Evolutionary conservation across 1,140 invertebrate species (phyloP).

Genomic region (Parapsyche elsis): DNA sequence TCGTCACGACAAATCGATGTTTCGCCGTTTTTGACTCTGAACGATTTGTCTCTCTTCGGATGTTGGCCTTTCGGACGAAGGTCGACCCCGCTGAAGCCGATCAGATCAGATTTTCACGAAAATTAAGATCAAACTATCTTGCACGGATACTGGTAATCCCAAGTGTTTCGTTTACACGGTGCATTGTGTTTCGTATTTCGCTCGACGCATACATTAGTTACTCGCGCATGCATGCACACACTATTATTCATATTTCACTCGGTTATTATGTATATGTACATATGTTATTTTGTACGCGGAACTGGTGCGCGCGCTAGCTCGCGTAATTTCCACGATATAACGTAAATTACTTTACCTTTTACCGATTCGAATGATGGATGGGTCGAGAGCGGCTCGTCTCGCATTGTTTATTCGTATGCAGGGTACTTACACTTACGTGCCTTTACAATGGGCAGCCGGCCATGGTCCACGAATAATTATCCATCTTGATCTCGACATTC

Average conservation of each 20-base stretch:
- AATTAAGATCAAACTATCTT: too few relatives aligned
- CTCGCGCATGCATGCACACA: not conserved
- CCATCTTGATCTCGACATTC: not conserved
- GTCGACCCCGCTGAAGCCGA: not conserved
- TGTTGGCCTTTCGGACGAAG: not conserved
- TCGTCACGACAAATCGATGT: not conserved
- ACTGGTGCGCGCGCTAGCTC: not conserved
- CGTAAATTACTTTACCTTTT: conserved; percentile 19
- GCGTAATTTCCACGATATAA: conserved; percentile 21
- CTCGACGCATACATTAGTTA: conserved; percentile 12
- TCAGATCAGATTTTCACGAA: too few relatives aligned
- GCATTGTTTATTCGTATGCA: not conserved
- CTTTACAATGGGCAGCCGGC: not conserved
- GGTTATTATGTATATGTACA: conserved; percentile 8
- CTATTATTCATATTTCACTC: conserved; percentile 16
- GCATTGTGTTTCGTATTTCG: too few relatives aligned
- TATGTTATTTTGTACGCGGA: conserved; percentile 25
- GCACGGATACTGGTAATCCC: too few relatives aligned
- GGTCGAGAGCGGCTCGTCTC: not conserved
- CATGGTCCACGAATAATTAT: conserved; percentile 4
- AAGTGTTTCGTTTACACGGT: too few relatives aligned
- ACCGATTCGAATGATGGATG: not conserved
- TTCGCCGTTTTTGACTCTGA: not conserved
- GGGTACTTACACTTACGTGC: too few relatives aligned
- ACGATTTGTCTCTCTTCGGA: not conserved